Conservation (phyloP, 1,140 invertebrate genomes). For the Drosophila bocki region DNA sequence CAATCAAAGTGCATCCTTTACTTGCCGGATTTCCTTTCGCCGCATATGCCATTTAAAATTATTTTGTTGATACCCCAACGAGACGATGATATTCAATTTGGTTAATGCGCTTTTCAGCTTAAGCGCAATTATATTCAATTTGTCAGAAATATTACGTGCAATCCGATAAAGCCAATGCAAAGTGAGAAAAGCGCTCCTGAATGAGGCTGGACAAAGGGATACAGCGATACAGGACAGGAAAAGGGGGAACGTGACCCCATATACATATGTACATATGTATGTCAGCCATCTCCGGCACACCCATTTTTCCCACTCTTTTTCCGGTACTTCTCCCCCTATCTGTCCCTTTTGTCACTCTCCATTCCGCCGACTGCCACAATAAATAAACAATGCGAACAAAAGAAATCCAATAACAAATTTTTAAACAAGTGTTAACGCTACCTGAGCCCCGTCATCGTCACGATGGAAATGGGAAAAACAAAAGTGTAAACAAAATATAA, state of each 20-base stretch:
- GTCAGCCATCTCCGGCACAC: slow-evolving; percentile 20
- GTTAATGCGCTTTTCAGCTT: slow-evolving; percentile 82
- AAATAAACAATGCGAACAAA: slow-evolving; percentile 71
- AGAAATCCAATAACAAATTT: slow-evolving; percentile 80
- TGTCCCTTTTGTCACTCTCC: slow-evolving; percentile 30
- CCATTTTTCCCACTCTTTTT: background rate
- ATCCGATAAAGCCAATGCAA: slow-evolving; percentile 76
- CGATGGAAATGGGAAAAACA: slow-evolving; percentile 35
- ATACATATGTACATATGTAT: slow-evolving; percentile 18
- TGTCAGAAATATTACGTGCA: slow-evolving; percentile 75
- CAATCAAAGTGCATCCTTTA: slow-evolving; percentile 31
- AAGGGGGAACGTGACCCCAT: slow-evolving; percentile 28
- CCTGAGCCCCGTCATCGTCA: slow-evolving; percentile 60
- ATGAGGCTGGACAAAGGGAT: background rate
- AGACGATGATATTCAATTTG: slow-evolving; percentile 71
- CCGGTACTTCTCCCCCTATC: slow-evolving; percentile 4
- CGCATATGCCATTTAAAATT: slow-evolving; percentile 63
- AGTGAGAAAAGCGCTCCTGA: slow-evolving; percentile 60
- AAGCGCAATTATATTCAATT: slow-evolving; percentile 81
- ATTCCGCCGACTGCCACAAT: slow-evolving; percentile 40
- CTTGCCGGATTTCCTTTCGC: slow-evolving; percentile 9
- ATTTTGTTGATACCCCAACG: slow-evolving; percentile 52
- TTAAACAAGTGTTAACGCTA: slow-evolving; percentile 82
- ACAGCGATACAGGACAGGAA: background rate
- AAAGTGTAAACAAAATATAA: slow-evolving; percentile 20